Evolutionary conservation across 2,113 vertebrate genomes (phyloP).

Genomic region (Plectropomus leopardus): DNA sequence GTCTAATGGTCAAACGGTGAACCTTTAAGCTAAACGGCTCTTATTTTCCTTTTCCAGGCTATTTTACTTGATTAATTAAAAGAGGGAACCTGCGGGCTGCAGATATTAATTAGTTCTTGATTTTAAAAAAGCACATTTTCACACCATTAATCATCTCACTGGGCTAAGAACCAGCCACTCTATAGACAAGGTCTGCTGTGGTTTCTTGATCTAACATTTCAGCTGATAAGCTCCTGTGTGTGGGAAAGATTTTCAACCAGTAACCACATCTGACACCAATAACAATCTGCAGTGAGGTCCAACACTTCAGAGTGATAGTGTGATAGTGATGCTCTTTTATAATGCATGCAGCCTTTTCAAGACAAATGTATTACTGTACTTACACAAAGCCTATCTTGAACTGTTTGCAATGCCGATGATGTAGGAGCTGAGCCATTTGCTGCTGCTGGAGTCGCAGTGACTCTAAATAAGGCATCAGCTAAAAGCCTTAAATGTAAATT

Average conservation of each 20-base stretch:
- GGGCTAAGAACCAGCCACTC: background rate
- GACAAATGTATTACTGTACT: background rate
- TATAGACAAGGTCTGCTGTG: background rate
- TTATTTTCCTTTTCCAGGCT: slow-evolving; percentile 17
- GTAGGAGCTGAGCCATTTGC: slow-evolving; percentile 14
- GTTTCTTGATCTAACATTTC: slow-evolving; percentile 5
- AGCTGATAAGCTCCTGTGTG: slow-evolving; percentile 10
- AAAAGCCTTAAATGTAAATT: slow-evolving; percentile 54
- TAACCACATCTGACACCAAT: background rate
- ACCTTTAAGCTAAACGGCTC: slow-evolving; percentile 12
- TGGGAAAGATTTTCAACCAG: slow-evolving; percentile 7
- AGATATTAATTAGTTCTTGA: slow-evolving; percentile 48
- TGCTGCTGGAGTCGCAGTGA: background rate
- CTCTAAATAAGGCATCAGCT: slow-evolving; percentile 35
- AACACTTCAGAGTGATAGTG: background rate
- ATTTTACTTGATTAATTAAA: slow-evolving; percentile 52
- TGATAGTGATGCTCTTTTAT: background rate
- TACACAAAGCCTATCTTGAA: background rate
- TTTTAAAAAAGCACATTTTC: slow-evolving; percentile 27
- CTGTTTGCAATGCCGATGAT: slow-evolving; percentile 4
- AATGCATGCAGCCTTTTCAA: background rate
- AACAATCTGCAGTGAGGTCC: slow-evolving; percentile 8
- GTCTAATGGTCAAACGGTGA: slow-evolving; percentile 28
- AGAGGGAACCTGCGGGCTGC: slow-evolving; percentile 21
- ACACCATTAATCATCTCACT: slow-evolving; percentile 31